Evolutionary conservation across 2,113 vertebrate genomes (phyloP).

Genomic region (Naja naja): DNA sequence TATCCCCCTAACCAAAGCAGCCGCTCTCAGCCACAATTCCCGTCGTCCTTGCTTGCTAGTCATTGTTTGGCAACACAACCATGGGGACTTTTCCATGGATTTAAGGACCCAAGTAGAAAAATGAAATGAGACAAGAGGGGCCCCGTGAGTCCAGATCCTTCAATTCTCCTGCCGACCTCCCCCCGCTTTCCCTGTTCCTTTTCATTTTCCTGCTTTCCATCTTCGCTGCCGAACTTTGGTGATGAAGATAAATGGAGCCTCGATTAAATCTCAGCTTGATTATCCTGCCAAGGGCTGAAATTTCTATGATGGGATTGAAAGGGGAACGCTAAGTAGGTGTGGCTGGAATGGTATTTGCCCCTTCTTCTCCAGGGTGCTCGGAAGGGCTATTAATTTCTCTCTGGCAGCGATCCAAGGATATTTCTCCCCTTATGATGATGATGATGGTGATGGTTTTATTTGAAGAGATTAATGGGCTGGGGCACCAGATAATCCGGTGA

Average conservation of each 20-base stretch:
- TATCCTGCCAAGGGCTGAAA: conserved; percentile 12
- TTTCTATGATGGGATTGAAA: conserved; percentile 31
- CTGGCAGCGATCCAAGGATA: conserved; percentile 70
- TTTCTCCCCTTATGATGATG: conserved; percentile 1
- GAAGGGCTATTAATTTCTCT: conserved; percentile 76
- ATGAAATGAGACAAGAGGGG: too few relatives aligned
- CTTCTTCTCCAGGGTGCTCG: conserved; percentile 46
- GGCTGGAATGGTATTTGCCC: conserved; percentile 11
- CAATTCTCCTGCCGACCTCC: not conserved
- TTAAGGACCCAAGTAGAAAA: not conserved
- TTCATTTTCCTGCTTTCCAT: not conserved
- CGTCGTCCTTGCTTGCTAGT: not conserved
- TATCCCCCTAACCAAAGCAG: too few relatives aligned
- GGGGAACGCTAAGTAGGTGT: conserved; percentile 32
- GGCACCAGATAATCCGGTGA: conserved; percentile 70
- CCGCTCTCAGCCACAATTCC: not conserved
- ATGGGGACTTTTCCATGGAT: not conserved
- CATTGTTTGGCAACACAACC: not conserved
- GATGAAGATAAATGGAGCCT: conserved; percentile 30
- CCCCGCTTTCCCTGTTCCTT: not conserved
- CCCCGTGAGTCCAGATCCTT: not conserved
- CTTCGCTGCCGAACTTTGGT: not conserved
- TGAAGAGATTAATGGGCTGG: conserved; percentile 77
- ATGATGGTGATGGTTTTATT: conserved; percentile 72
- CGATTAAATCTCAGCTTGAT: conserved; percentile 16